A percentile compares a stretch with the other conserved stretches of the same genome.
Evolutionary conservation across 2,113 vertebrate genomes (phyloP).

Genomic region (Herpetotheres cachinnans): DNA sequence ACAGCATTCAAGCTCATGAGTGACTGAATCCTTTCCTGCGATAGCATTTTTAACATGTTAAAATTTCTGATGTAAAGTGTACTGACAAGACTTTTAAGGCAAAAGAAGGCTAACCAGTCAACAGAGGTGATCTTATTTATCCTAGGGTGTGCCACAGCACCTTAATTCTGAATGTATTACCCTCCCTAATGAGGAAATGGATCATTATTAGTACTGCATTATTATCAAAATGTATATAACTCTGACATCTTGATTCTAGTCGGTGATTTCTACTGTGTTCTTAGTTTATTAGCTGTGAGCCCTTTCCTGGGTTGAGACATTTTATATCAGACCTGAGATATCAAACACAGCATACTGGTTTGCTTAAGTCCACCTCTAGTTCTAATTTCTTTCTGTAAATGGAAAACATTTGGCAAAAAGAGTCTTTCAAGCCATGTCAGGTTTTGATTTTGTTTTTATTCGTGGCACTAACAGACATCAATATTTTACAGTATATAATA

Average conservation of each 20-base stretch:
- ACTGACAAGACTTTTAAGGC: not conserved
- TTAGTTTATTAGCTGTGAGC: not conserved
- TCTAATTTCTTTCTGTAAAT: not conserved
- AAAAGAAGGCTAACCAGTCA: not conserved
- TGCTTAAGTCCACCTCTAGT: not conserved
- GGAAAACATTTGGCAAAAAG: not conserved
- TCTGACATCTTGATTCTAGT: not conserved
- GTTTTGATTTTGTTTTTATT: slow-evolving; percentile 68
- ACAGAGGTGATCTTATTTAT: not conserved
- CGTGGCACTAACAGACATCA: slow-evolving; percentile 70
- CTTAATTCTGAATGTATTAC: not conserved
- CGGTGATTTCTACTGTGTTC: not conserved
- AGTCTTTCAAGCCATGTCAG: not conserved
- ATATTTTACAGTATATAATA: slow-evolving; percentile 54
- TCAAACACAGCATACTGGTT: not conserved
- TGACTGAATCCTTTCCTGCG: not conserved
- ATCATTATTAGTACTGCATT: not conserved
- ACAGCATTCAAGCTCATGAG: not conserved
- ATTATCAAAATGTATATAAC: not conserved
- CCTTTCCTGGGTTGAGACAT: not conserved
- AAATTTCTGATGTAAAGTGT: not conserved
- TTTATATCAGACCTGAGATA: not conserved
- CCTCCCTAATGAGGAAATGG: not conserved
- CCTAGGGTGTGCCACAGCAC: not conserved
- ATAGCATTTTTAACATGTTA: not conserved